These are phyloP conservation scores for Cettia cetti DNA, from an alignment of 2,113 vertebrate genomes.

Conservation along the genomic window DNA sequence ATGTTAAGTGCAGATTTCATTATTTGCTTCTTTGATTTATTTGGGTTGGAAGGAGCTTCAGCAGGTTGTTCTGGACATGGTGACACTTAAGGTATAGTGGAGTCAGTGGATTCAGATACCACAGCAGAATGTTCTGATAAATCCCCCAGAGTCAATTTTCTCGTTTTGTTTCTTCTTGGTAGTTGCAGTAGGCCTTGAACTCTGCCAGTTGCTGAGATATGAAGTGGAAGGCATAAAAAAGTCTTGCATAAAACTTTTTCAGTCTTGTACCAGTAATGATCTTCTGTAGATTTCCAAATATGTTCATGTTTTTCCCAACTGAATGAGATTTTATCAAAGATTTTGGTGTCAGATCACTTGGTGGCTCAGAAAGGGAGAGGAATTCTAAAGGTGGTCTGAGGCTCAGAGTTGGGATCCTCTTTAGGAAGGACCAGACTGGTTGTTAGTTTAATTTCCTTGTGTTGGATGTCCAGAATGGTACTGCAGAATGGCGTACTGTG, in stretches of 20 bases:
- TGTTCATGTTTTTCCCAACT: rapidly evolving
- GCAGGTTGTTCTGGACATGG: not conserved
- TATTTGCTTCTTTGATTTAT: not conserved
- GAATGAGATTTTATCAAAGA: not conserved
- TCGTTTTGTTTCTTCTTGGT: not conserved
- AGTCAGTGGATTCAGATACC: not conserved
- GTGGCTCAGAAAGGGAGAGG: not conserved
- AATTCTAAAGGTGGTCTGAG: not conserved
- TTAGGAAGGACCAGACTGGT: not conserved
- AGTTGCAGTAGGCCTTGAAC: not conserved
- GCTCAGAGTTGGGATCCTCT: not conserved
- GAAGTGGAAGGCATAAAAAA: not conserved
- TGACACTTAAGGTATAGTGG: not conserved
- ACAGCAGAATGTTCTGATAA: not conserved
- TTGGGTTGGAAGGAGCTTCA: not conserved
- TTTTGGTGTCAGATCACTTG: rapidly evolving
- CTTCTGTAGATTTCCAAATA: not conserved
- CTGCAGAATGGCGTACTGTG: not conserved
- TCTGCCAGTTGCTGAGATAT: not conserved
- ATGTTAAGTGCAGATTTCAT: not conserved
- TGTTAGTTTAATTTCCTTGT: not conserved
- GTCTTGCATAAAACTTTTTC: not conserved
- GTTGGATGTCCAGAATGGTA: not conserved
- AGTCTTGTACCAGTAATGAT: not conserved
- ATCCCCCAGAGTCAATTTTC: not conserved